Conservation (phyloP, 2,888 invertebrate species). For the Spialia ferax region DNA sequence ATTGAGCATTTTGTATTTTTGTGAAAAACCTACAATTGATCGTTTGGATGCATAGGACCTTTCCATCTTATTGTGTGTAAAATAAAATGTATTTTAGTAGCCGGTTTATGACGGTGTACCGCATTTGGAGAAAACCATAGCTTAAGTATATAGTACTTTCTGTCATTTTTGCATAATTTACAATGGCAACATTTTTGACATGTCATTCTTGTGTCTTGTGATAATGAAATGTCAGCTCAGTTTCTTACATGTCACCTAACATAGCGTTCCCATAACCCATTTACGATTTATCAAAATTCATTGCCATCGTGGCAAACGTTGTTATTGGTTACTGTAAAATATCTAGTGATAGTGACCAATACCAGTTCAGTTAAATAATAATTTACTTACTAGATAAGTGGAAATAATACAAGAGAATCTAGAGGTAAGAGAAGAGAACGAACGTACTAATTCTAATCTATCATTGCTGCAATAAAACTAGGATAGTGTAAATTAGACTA, state of each 20-base stretch:
- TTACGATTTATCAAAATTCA: not conserved
- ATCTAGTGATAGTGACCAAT: slow-evolving; percentile 38
- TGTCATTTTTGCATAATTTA: not conserved
- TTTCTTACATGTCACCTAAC: accelerated
- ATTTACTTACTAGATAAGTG: not conserved
- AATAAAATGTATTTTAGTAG: too few species aligned
- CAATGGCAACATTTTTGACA: slow-evolving; percentile 2
- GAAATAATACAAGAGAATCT: too few species aligned
- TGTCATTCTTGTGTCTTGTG: slow-evolving; percentile 10
- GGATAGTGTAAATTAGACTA: slow-evolving; percentile 25
- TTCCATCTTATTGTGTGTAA: too few species aligned
- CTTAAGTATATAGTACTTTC: slow-evolving; percentile 25
- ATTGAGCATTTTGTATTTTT: too few species aligned
- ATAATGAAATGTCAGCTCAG: not conserved
- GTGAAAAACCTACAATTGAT: too few species aligned
- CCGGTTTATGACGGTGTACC: too few species aligned
- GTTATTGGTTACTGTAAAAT: slow-evolving; percentile 14
- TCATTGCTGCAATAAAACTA: slow-evolving; percentile 20
- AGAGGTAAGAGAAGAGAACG: too few species aligned
- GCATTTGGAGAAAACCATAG: too few species aligned
- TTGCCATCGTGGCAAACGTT: slow-evolving; percentile 4
- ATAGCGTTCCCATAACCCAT: not conserved
- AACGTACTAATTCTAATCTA: slow-evolving; percentile 17
- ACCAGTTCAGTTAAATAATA: slow-evolving; percentile 1
- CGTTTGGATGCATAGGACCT: too few species aligned